Conservation (phyloP, 2,797 vertebrate genomes). For the Varecia variegata region DNA sequence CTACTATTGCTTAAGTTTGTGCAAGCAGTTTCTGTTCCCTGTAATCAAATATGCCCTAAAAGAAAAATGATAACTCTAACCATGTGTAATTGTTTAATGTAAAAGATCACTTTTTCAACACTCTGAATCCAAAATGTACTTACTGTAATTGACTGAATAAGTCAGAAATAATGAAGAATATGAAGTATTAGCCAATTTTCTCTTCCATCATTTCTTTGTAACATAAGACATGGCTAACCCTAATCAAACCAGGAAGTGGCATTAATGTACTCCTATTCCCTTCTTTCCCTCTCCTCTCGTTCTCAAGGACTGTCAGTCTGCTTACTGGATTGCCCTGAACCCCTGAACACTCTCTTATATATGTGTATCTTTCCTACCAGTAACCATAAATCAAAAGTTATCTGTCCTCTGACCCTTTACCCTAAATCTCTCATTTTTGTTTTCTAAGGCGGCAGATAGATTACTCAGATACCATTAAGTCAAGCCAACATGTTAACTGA, state of each 20-base stretch:
- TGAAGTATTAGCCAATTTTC: background rate
- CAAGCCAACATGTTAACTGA: background rate
- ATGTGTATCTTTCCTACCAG: background rate
- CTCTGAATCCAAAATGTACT: background rate
- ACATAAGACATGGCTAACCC: background rate
- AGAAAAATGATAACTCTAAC: background rate
- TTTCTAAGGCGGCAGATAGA: background rate
- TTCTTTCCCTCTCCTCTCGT: background rate
- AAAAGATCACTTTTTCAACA: slow-evolving; percentile 2
- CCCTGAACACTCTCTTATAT: background rate
- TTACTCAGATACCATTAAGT: background rate
- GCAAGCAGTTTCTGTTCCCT: background rate
- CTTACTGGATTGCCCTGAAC: background rate
- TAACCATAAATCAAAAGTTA: slow-evolving; percentile 35
- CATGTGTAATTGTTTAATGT: slow-evolving; percentile 25
- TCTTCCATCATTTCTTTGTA: background rate
- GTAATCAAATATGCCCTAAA: background rate
- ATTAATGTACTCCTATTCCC: background rate
- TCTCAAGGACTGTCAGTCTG: background rate
- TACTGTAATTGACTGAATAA: background rate
- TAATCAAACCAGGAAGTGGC: background rate
- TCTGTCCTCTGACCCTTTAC: background rate
- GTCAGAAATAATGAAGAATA: background rate
- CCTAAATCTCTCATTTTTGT: background rate
- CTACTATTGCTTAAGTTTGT: background rate